Conservation (phyloP, 1,140 invertebrate genomes). For the Doryteuthis pealeii region DNA sequence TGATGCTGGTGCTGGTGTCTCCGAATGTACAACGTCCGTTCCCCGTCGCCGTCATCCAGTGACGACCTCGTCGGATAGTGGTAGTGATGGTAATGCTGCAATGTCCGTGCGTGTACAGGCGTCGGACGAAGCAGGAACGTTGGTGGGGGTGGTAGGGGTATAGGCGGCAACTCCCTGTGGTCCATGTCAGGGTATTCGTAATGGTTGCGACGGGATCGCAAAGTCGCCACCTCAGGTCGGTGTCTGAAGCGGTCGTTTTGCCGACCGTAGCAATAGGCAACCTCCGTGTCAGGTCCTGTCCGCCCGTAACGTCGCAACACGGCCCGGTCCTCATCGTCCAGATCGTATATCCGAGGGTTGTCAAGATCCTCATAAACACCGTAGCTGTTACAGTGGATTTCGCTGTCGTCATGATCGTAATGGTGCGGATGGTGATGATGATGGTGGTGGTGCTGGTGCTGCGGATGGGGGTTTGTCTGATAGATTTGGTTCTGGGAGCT, state of each 20-base stretch:
- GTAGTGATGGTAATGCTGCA: neutral
- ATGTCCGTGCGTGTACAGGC: neutral
- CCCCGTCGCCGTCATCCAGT: neutral
- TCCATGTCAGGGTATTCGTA: constrained; percentile 9
- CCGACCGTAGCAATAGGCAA: neutral
- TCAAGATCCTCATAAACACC: constrained; percentile 4
- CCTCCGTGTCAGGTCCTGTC: neutral
- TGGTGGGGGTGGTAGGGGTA: neutral
- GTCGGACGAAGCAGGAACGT: neutral
- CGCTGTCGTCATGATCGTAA: neutral
- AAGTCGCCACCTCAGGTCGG: neutral
- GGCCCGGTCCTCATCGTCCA: neutral
- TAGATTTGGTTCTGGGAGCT: too few relatives aligned
- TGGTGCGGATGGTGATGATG: neutral
- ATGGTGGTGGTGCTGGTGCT: neutral
- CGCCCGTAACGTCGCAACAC: neutral
- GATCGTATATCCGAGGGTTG: neutral
- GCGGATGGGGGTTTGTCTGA: too few relatives aligned
- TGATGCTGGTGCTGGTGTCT: neutral
- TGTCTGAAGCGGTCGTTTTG: constrained; percentile 5
- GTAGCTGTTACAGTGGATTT: neutral
- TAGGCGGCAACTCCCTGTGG: neutral
- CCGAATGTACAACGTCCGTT: neutral
- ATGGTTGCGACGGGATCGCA: neutral
- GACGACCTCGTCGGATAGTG: neutral